Percentiles rank a stretch among this genome's conserved stretches.
These are phyloP conservation scores for Euphonia xanthogaster DNA, from an alignment of 2,797 vertebrate genomes.

Conservation along the genomic window DNA sequence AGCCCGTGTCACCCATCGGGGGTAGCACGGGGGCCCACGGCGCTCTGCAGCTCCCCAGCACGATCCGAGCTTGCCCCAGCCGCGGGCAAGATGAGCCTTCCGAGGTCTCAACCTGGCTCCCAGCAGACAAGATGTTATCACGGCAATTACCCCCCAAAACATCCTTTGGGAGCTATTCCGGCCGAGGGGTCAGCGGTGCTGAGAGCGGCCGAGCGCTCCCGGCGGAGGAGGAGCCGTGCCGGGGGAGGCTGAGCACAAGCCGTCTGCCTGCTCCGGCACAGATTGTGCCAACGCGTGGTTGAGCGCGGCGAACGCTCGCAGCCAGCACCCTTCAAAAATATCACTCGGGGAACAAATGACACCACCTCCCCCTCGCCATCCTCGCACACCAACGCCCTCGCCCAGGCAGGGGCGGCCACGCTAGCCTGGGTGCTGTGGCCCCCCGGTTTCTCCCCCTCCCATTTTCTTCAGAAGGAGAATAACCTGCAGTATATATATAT, in stretches of 20 bases:
- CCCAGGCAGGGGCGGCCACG: constrained; percentile 53
- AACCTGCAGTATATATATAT: constrained; percentile 72
- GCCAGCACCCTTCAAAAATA: constrained; percentile 60
- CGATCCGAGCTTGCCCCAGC: not conserved
- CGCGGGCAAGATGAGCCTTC: not conserved
- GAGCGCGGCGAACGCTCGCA: constrained; percentile 14
- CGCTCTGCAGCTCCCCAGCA: not conserved
- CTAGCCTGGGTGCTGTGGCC: not conserved
- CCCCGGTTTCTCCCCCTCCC: not conserved
- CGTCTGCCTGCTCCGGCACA: constrained; percentile 47
- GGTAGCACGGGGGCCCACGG: not conserved
- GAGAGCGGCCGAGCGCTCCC: not conserved
- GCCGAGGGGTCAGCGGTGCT: constrained; percentile 36
- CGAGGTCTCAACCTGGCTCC: not conserved
- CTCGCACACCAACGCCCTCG: constrained; percentile 36
- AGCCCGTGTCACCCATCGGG: not conserved
- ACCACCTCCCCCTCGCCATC: constrained; percentile 40
- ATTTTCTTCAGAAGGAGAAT: constrained; percentile 73
- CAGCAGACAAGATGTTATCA: constrained; percentile 42
- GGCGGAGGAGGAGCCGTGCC: constrained; percentile 37
- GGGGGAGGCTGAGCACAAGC: constrained; percentile 37
- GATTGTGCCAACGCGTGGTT: constrained; percentile 57
- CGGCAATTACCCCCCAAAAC: constrained; percentile 18
- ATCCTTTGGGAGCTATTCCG: constrained; percentile 49
- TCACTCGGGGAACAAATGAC: constrained; percentile 45